phyloP scores from a whole-genome alignment of 1,140 invertebrate genomes.

The Neodiprion fabricii region DNA sequence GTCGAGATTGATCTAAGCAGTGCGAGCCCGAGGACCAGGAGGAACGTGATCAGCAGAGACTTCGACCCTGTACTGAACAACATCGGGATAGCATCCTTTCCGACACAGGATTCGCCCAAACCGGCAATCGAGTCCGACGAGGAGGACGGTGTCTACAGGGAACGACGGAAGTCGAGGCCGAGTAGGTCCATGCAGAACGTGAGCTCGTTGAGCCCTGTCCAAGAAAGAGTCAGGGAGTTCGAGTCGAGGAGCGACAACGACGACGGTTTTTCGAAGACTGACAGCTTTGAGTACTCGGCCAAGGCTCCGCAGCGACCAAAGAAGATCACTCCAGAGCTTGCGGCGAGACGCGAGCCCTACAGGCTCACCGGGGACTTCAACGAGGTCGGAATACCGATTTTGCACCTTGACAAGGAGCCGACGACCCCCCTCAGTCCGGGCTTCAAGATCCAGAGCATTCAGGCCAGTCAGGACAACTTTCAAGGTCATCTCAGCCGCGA shows the following conservation, averaged over 20 bases:
- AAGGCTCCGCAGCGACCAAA: constrained; percentile 20
- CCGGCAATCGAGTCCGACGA: not conserved
- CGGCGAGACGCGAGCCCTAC: not conserved
- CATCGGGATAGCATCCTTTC: constrained; percentile 15
- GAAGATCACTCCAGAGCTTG: not conserved
- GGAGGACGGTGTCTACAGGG: constrained; percentile 31
- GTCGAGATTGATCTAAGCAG: constrained; percentile 46
- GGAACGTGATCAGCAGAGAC: constrained; percentile 34
- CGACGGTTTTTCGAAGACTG: constrained; percentile 33
- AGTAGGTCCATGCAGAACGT: not conserved
- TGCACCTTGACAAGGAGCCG: constrained; percentile 24
- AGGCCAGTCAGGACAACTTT: not conserved
- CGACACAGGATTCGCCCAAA: not conserved
- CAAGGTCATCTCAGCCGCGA: constrained; percentile 15
- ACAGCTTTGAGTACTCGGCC: constrained; percentile 36
- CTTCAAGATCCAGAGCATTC: constrained; percentile 1
- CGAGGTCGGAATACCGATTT: constrained; percentile 55
- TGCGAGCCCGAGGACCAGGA: constrained; percentile 38
- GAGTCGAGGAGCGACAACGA: constrained; percentile 2
- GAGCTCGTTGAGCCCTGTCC: constrained; percentile 4
- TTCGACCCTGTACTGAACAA: constrained; percentile 26
- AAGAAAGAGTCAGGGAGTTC: not conserved
- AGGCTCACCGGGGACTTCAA: constrained; percentile 51
- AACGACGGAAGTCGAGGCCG: constrained; percentile 27
- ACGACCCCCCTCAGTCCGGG: not conserved